Evolutionary conservation across 2,113 vertebrate genomes (phyloP).

Genomic region (Ammodytes marinus): DNA sequence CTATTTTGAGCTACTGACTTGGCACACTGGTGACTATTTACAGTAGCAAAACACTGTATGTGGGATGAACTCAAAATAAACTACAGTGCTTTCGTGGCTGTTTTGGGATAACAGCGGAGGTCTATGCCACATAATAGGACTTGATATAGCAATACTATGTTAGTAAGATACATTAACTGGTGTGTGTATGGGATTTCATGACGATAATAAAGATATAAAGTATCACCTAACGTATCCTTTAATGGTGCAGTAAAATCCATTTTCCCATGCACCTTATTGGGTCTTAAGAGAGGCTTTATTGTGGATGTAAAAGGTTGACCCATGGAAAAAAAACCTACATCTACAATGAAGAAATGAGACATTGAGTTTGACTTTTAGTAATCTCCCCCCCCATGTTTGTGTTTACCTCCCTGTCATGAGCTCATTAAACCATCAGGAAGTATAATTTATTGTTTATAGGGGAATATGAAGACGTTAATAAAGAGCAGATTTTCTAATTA

Average conservation of each 20-base stretch:
- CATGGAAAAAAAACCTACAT: conserved; percentile 12
- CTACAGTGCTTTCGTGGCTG: background rate
- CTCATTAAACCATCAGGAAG: conserved; percentile 54
- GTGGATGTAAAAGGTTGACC: conserved; percentile 25
- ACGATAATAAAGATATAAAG: conserved; percentile 21
- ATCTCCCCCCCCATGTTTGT: conserved; percentile 4
- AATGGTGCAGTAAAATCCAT: conserved; percentile 47
- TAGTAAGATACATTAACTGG: background rate
- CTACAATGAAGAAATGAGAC: conserved; percentile 4
- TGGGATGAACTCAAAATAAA: background rate
- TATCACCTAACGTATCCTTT: conserved; percentile 6
- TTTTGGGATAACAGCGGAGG: background rate
- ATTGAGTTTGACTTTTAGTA: conserved; percentile 19
- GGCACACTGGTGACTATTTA: background rate
- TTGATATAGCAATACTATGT: background rate
- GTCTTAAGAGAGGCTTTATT: conserved; percentile 45
- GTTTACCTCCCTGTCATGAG: conserved; percentile 33
- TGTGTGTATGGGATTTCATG: conserved; percentile 5
- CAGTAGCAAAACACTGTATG: background rate
- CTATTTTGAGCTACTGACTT: conserved; percentile 8
- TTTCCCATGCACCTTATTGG: conserved; percentile 37
- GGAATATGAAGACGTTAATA: conserved; percentile 51
- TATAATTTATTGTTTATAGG: conserved; percentile 42
- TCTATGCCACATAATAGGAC: background rate
- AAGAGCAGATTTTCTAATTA: conserved; percentile 52